These are phyloP conservation scores for Sardina pilchardus DNA, from an alignment of 2,113 vertebrate species.

Conservation along the genomic window DNA sequence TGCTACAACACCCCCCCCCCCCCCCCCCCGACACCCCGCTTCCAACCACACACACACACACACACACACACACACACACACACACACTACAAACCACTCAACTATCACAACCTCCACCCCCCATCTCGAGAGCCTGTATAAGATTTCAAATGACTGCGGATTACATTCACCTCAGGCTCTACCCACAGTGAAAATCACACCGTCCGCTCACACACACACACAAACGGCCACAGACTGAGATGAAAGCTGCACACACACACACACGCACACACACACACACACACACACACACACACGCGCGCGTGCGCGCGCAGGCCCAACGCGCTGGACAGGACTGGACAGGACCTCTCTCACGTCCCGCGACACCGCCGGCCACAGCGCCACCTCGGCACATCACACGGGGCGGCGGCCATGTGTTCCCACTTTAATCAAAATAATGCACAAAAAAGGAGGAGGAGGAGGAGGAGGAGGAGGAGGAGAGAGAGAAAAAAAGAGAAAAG, in stretches of 20 bases:
- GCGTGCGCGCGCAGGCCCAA: too few species aligned
- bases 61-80: conserved; percentile 57
- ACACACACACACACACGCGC: too few species aligned
- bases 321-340: too few species aligned
- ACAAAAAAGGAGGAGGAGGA: background rate
- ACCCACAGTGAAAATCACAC: conserved; percentile 43
- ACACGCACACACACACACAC: too few species aligned
- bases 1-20: conserved; percentile 55
- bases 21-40: too few species aligned
- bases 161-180: conserved; percentile 57
- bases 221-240: conserved; percentile 26
- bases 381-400: background rate
- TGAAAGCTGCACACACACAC: background rate
- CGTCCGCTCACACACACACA: background rate
- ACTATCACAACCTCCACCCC: conserved; percentile 44
- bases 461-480: background rate
- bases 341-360: too few species aligned
- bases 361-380: background rate
- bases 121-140: conserved; percentile 52
- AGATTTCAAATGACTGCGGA: conserved; percentile 65
- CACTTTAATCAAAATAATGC: background rate
- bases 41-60: conserved; percentile 51
- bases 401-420: background rate
- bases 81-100: conserved; percentile 41
- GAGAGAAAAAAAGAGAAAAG: background rate